Conservation (phyloP, 2,888 invertebrate species). For the Cacoxenus indagator region DNA sequence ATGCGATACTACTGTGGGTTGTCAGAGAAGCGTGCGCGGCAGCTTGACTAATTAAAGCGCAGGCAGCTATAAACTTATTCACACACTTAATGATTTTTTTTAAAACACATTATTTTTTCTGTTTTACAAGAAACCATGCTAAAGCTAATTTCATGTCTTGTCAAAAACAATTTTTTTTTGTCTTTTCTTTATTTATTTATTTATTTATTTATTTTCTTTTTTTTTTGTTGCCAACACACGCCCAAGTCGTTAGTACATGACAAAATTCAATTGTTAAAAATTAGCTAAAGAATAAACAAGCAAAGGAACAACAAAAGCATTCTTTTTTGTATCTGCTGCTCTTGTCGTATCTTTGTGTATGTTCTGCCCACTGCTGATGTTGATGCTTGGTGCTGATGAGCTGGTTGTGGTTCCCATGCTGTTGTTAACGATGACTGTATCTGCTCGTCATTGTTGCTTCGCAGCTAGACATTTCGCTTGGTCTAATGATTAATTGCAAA, state of each 20-base stretch:
- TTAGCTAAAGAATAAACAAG: no score
- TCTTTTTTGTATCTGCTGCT: not conserved
- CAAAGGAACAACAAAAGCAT: not conserved
- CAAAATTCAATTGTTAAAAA: slow-evolving; percentile 1
- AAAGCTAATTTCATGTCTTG: not conserved
- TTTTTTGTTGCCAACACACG: not conserved
- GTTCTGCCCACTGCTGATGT: no score
- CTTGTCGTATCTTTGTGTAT: not conserved
- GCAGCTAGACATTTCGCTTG: not conserved
- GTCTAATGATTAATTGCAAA: slow-evolving; percentile 9
- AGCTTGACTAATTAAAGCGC: not conserved
- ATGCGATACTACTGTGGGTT: no score
- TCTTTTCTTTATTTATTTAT: not conserved
- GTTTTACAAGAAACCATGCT: not conserved
- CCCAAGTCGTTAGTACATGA: not conserved
- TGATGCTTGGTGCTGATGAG: not conserved
- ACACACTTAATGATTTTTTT: not conserved
- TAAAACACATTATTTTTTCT: not conserved
- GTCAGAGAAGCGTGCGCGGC: not conserved
- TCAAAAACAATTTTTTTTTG: not conserved
- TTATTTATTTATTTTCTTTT: not conserved
- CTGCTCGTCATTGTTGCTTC: not conserved
- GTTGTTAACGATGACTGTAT: not conserved
- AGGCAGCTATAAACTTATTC: not conserved
- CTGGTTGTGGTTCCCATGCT: not conserved